Base-by-base conservation (phyloP, 2,888 invertebrate species). In the Sesia bembeciformis region DNA sequence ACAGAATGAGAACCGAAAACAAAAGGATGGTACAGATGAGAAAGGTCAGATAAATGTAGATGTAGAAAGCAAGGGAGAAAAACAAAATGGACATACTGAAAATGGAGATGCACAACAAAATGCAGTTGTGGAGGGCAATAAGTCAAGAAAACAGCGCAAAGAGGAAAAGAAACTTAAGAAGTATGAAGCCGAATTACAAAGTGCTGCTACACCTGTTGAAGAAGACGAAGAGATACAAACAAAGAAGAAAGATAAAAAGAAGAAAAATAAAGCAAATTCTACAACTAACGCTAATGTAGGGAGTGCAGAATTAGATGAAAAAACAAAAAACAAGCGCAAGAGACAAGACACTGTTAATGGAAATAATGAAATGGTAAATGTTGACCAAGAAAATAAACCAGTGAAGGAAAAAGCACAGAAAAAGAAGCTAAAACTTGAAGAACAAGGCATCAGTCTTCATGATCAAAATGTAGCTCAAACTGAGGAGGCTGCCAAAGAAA, bases 391-490 rank as follows among this genome's bases (percentile, higher is more conserved):
- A 55, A 57, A 58, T 39, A 56, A 56, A 54, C 64, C 62, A 46
- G 60, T 62, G 53, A 68, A 68, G 57, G 70, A 67, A 57, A 80
- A 70, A 59, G 67, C 72, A 3, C 76, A 73, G 56, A 82, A 89
- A 64, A 86, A 90, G 70, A 86, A 89, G 65, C 65, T 72, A 7
- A 84, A 78, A 63, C 67, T 76, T 4, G 75, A 74, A 59, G 80
- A 82, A 41, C 82, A 84, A 61, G 82, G 79, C 60, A 69, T 80
- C 58, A 82, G 79, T 54, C 78, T 88, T 57, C 87, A 86, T 66
- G 82, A 84, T 57, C 87, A 84, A 62, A 90, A 90, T 74, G 90
- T 87, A 41, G 83, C 85, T 6, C 88, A 82, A 62, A 81, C 78
- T 59, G 80, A 80, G 63, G 61, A 74, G 59, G 61, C 65, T 60